These are phyloP conservation scores for Bombus impatiens DNA, from an alignment of 1,140 invertebrate genomes.

Conservation along the genomic window DNA sequence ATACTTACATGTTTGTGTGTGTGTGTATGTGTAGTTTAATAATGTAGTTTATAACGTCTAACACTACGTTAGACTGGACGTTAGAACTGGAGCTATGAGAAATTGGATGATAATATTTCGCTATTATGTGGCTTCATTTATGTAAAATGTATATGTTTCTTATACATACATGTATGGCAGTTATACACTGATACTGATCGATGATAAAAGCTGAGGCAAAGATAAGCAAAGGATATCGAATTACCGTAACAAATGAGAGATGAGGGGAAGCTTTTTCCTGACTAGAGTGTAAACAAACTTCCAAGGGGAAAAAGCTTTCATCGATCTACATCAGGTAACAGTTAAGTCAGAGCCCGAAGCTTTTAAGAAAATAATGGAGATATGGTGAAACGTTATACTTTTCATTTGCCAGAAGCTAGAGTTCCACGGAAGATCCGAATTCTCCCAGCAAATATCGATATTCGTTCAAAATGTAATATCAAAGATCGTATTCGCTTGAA, in stretches of 20 bases:
- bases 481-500: not conserved
- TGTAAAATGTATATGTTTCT: not conserved
- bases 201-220: constrained; percentile 29
- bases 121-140: too few species aligned
- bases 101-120: not conserved
- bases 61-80: too few species aligned
- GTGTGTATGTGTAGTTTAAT: too few species aligned
- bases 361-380: constrained; percentile 29
- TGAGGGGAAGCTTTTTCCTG: constrained; percentile 26
- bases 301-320: constrained; percentile 24
- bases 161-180: not conserved
- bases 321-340: not conserved
- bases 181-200: constrained; percentile 16
- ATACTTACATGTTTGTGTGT: too few species aligned
- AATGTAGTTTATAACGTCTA: too few species aligned
- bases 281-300: constrained; percentile 29
- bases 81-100: too few species aligned
- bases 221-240: constrained; percentile 42
- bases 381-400: constrained; percentile 15
- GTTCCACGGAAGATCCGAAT: not conserved
- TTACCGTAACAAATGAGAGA: constrained; percentile 38
- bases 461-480: not conserved
- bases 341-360: constrained; percentile 15
- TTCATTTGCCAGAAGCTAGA: not conserved
- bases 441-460: not conserved